phyloP scores from a whole-genome alignment of 2,797 vertebrate genomes.

The Danio choprae region DNA sequence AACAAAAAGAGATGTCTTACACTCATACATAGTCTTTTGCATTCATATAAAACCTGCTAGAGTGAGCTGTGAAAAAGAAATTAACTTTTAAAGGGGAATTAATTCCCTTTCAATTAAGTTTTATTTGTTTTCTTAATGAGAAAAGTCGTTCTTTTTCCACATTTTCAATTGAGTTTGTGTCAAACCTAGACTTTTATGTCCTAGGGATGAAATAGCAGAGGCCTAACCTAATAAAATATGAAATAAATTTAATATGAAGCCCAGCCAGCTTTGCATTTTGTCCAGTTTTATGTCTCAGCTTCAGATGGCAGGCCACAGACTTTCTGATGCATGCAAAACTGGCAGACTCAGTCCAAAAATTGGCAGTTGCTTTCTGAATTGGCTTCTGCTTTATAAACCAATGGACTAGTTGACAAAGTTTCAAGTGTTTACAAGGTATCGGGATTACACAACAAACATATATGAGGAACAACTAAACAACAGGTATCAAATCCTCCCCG shows the following conservation, averaged over 20 bases:
- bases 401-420: background rate
- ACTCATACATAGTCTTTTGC: conserved; percentile 23
- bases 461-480: background rate
- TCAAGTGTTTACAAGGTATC: background rate
- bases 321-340: conserved; percentile 1
- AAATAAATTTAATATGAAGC: conserved; percentile 16
- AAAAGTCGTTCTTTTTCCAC: conserved; percentile 4
- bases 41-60: conserved; percentile 30
- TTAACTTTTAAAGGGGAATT: conserved; percentile 36
- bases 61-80: conserved; percentile 42
- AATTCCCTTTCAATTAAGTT: conserved; percentile 12
- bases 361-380: background rate
- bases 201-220: conserved; percentile 2
- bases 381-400: background rate
- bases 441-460: background rate
- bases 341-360: background rate
- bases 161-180: conserved; percentile 10
- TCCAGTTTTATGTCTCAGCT: background rate
- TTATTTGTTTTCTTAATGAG: conserved; percentile 32
- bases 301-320: background rate
- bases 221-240: conserved; percentile 22
- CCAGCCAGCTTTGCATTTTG: conserved; percentile 25
- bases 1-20: conserved; percentile 33
- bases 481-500: background rate
- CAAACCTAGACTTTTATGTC: conserved; percentile 15